phyloP scores from a whole-genome alignment of 2,113 vertebrate genomes.

The Takifugu bimaculatus region DNA sequence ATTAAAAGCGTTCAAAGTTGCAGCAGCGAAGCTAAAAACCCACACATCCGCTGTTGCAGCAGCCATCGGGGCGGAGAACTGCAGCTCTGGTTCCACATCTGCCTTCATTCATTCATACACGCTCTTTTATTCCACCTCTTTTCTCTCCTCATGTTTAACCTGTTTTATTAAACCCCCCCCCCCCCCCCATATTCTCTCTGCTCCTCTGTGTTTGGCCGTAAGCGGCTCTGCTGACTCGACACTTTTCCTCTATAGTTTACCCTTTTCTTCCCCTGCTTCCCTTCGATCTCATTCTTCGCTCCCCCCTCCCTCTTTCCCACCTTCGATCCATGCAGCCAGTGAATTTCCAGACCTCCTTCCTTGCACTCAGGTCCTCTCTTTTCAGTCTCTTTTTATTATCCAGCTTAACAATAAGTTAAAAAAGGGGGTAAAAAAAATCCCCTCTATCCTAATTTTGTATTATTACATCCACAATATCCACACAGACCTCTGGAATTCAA shows the following conservation, averaged over 20 bases:
- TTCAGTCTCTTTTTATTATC: conserved; percentile 20
- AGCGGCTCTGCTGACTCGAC: conserved; percentile 57
- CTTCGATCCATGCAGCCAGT: conserved; percentile 22
- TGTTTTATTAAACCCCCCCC: conserved; percentile 25
- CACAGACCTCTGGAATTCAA: conserved; percentile 14
- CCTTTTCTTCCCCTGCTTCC: conserved; percentile 10
- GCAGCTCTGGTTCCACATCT: not conserved
- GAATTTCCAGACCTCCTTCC: conserved; percentile 31
- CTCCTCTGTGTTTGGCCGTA: conserved; percentile 23
- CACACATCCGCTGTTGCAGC: not conserved
- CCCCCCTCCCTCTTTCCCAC: conserved; percentile 9
- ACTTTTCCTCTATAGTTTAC: conserved; percentile 37
- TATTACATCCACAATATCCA: conserved; percentile 30
- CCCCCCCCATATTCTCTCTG: not conserved
- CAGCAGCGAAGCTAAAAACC: not conserved
- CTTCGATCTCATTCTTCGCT: conserved; percentile 17
- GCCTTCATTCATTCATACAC: not conserved
- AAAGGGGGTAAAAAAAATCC: no score
- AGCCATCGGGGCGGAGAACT: conserved; percentile 8
- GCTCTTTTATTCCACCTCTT: not conserved
- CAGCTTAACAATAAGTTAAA: not conserved
- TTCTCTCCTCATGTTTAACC: conserved; percentile 4
- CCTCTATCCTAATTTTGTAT: no score
- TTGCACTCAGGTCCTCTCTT: conserved; percentile 5
- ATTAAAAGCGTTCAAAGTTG: conserved; percentile 22